Evolutionary conservation across 1,140 invertebrate genomes (phyloP).

Genomic region (Marisa cornuarietis): DNA sequence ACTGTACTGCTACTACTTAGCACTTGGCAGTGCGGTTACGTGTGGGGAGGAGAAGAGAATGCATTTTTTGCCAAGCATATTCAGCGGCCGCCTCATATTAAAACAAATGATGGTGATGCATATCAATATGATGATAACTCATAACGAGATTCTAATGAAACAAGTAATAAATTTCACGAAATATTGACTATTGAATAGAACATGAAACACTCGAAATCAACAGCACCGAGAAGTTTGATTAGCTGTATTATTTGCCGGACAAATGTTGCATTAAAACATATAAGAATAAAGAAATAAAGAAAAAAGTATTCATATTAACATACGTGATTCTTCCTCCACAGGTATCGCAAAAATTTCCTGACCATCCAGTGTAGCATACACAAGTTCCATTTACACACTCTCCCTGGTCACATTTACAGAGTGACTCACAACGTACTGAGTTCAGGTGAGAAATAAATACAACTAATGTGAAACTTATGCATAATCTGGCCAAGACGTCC

Average conservation of each 20-base stretch:
- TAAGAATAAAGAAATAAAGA: slow-evolving; percentile 12
- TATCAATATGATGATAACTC: neutral
- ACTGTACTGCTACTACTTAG: no score
- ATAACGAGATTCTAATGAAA: neutral
- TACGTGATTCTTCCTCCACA: slow-evolving; percentile 92
- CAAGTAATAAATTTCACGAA: neutral
- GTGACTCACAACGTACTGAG: no score
- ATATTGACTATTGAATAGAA: neutral
- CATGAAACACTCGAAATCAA: neutral
- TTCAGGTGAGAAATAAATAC: no score
- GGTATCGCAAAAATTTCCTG: slow-evolving; percentile 85
- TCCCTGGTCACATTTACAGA: slow-evolving; percentile 73
- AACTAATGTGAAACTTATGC: no score
- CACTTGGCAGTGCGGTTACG: no score
- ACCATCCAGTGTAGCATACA: slow-evolving; percentile 89
- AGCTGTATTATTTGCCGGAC: no score
- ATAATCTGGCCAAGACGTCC: no score
- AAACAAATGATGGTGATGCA: no score
- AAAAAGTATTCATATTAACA: slow-evolving; percentile 54
- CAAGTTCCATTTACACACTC: slow-evolving; percentile 85
- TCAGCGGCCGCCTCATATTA: no score
- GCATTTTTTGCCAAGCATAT: no score
- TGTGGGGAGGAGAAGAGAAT: no score
- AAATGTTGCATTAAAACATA: neutral
- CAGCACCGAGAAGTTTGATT: neutral